Evolutionary conservation across 2,113 vertebrate species (phyloP).

Genomic region (Otis tarda): DNA sequence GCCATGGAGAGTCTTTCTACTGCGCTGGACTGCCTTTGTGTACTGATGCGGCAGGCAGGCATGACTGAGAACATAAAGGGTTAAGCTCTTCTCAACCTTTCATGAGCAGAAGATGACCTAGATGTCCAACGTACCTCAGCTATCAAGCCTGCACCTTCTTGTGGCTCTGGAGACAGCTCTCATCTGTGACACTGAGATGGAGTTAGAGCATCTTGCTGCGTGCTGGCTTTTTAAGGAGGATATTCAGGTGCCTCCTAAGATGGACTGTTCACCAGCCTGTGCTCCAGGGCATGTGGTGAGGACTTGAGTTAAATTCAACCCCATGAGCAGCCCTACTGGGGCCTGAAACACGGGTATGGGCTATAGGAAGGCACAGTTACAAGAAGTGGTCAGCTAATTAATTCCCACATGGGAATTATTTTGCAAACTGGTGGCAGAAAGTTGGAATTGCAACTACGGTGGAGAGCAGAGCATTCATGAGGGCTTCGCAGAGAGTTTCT

Average conservation of each 20-base stretch:
- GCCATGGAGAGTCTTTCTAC: neutral
- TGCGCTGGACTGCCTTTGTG: fast-evolving
- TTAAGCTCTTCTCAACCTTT: neutral
- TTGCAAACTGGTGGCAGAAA: neutral
- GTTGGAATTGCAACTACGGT: neutral
- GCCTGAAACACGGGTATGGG: neutral
- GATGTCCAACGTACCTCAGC: neutral
- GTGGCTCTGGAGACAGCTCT: neutral
- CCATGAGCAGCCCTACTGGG: neutral
- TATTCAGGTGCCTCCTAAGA: neutral
- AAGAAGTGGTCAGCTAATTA: neutral
- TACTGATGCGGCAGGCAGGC: neutral
- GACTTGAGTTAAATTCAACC: neutral
- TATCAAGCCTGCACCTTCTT: neutral
- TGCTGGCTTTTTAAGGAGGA: neutral
- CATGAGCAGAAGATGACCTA: neutral
- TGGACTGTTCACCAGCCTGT: neutral
- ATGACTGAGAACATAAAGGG: neutral
- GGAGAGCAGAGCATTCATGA: neutral
- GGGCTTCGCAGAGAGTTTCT: neutral
- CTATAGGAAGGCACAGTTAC: neutral
- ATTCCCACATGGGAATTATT: neutral
- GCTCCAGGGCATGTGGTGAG: neutral
- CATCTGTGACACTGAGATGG: neutral
- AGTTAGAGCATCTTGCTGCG: neutral